Evolutionary conservation across 2,797 vertebrate species (phyloP).

Genomic region (Holocentrus rufus): DNA sequence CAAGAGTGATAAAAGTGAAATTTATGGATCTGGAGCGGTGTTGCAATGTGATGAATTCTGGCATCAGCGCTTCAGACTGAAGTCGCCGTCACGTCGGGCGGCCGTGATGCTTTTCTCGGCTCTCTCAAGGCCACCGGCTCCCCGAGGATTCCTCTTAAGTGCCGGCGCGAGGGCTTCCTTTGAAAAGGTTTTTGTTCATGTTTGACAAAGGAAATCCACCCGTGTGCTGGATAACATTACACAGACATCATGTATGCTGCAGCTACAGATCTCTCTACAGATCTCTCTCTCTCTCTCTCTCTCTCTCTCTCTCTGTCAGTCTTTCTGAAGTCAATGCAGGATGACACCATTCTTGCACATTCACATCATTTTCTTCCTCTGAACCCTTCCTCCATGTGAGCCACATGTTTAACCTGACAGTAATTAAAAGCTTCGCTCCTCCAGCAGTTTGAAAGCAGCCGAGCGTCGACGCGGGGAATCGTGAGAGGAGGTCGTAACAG

Average conservation of each 20-base stretch:
- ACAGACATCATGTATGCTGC: constrained; percentile 24
- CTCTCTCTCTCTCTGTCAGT: background rate
- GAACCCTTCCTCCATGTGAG: background rate
- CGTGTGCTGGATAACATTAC: constrained; percentile 18
- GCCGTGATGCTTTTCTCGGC: constrained; percentile 22
- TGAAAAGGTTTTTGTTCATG: constrained; percentile 47
- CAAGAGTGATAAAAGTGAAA: constrained; percentile 22
- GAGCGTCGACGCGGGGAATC: background rate
- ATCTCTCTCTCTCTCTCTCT: constrained; percentile 19
- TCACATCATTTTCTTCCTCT: background rate
- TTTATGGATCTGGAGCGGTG: constrained; percentile 40
- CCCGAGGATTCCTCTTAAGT: constrained; percentile 37
- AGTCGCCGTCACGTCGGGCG: background rate
- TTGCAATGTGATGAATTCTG: constrained; percentile 15
- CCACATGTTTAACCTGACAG: constrained; percentile 17
- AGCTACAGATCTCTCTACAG: constrained; percentile 14
- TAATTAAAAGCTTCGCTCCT: background rate
- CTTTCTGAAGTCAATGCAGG: constrained; percentile 7
- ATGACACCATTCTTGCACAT: background rate
- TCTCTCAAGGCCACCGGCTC: constrained; percentile 28
- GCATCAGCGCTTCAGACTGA: constrained; percentile 11
- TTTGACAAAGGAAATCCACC: constrained; percentile 48
- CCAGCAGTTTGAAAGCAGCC: background rate
- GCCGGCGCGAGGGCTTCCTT: constrained; percentile 27
- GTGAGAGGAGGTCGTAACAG: background rate